phyloP scores from a whole-genome alignment of 2,797 vertebrate genomes.

The Alectoris magna region DNA sequence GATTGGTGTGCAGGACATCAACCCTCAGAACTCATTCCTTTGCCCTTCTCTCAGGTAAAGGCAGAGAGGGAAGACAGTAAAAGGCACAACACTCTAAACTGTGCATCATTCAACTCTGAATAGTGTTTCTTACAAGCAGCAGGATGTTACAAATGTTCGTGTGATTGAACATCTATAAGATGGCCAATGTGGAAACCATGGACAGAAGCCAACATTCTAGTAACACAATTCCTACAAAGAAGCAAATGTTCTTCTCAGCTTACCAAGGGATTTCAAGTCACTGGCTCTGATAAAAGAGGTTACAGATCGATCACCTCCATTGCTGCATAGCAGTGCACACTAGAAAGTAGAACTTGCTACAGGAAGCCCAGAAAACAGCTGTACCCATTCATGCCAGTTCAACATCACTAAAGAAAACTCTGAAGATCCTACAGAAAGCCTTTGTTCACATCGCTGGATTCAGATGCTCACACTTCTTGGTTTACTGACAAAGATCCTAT shows the following conservation, averaged over 20 bases:
- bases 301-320: not conserved
- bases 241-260: not conserved
- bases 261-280: not conserved
- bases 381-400: not conserved
- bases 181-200: not conserved
- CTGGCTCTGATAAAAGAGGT: not conserved
- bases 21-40: not conserved
- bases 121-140: not conserved
- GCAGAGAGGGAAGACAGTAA: not conserved
- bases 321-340: not conserved
- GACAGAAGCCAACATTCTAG: rapidly evolving
- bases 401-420: not conserved
- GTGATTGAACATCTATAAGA: rapidly evolving
- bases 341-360: not conserved
- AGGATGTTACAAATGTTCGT: not conserved
- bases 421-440: not conserved
- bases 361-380: not conserved
- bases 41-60: not conserved
- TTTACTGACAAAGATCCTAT: not conserved
- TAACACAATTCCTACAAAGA: not conserved
- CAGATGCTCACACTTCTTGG: rapidly evolving
- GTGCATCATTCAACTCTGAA: not conserved
- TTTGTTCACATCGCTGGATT: not conserved
- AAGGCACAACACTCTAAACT: not conserved
- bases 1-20: not conserved